phyloP scores from a whole-genome alignment of 2,888 invertebrate species.

The Drosophila paramelanica region DNA sequence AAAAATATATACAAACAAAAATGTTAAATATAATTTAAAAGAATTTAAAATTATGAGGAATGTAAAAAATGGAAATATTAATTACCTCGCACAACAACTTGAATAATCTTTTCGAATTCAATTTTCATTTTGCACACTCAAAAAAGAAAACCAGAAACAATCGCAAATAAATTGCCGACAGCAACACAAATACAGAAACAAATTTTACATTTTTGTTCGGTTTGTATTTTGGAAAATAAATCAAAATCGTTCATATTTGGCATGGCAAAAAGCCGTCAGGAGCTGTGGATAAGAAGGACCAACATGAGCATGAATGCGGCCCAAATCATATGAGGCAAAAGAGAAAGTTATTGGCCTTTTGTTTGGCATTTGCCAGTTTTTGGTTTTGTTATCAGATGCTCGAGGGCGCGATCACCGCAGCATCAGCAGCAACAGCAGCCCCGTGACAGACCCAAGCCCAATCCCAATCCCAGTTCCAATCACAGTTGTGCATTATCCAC shows the following conservation, averaged over 20 bases:
- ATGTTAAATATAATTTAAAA: too few species aligned
- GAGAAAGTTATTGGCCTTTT: constrained; percentile 78
- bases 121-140: background rate
- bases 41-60: background rate
- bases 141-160: constrained; percentile 4
- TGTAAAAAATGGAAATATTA: background rate
- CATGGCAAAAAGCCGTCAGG: constrained; percentile 43
- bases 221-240: constrained; percentile 53
- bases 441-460: constrained; percentile 39
- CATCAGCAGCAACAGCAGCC: constrained; percentile 36
- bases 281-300: constrained; percentile 3
- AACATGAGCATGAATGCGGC: constrained; percentile 38
- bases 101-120: background rate
- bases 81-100: background rate
- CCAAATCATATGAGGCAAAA: constrained; percentile 59
- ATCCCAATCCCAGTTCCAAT: constrained; percentile 21
- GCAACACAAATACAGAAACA: constrained; percentile 34
- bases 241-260: constrained; percentile 66
- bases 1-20: too few species aligned
- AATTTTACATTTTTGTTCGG: constrained; percentile 6
- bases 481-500: constrained; percentile 44
- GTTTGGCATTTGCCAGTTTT: constrained; percentile 63
- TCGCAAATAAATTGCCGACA: constrained; percentile 48
- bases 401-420: constrained; percentile 79
- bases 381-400: constrained; percentile 81